phyloP scores from a whole-genome alignment of 2,888 invertebrate genomes.

The Petrophora chlorosata region DNA sequence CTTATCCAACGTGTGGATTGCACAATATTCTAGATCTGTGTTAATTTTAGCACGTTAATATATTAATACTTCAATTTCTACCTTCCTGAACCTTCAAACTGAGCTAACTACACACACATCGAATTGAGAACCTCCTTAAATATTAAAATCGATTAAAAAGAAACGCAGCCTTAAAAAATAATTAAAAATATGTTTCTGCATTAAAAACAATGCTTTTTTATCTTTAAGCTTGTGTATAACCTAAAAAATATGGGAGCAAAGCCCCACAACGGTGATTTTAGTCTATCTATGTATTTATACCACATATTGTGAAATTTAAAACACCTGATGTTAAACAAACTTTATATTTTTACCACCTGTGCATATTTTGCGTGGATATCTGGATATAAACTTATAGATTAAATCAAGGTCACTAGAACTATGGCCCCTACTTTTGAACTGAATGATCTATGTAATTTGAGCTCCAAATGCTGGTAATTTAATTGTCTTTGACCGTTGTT shows the following conservation, averaged over 20 bases:
- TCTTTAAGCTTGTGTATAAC: no score
- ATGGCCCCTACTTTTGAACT: slow-evolving; percentile 28
- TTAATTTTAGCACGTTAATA: slow-evolving; percentile 24
- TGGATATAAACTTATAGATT: slow-evolving; percentile 24
- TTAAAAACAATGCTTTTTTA: no score
- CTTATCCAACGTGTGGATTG: slow-evolving; percentile 45
- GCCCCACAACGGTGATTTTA: no score
- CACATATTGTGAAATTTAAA: no score
- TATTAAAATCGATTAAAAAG: no score
- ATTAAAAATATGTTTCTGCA: no score
- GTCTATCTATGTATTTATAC: no score
- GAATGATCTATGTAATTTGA: slow-evolving; percentile 23
- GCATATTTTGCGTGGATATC: slow-evolving; percentile 18
- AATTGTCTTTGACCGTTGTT: slow-evolving; percentile 27
- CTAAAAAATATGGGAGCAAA: no score
- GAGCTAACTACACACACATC: no score
- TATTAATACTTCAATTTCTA: not conserved
- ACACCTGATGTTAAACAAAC: slow-evolving; percentile 17
- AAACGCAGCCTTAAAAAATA: no score
- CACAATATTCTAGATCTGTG: slow-evolving; percentile 20
- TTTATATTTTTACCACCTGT: slow-evolving; percentile 25
- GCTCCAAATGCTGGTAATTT: slow-evolving; percentile 24
- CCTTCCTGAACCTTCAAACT: not conserved
- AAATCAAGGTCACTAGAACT: slow-evolving; percentile 37
- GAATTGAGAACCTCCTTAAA: no score